Percentiles rank a stretch among this genome's conserved stretches.
These are phyloP conservation scores for Pelusios castaneus DNA, from an alignment of 2,113 vertebrate genomes.

Conservation along the genomic window DNA sequence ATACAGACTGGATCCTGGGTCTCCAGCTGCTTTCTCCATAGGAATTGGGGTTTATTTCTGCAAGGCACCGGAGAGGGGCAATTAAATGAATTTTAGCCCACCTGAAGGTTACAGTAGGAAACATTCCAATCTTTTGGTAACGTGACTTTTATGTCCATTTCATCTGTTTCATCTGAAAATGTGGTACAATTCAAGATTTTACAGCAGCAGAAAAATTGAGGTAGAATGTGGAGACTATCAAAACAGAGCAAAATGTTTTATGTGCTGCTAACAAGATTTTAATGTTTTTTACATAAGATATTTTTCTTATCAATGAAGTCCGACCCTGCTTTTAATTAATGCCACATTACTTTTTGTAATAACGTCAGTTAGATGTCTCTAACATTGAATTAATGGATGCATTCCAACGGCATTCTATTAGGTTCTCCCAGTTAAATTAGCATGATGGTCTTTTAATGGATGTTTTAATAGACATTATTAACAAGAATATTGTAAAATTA, in stretches of 20 bases:
- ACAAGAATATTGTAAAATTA: slow-evolving; percentile 73
- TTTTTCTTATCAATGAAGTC: slow-evolving; percentile 37
- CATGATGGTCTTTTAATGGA: slow-evolving; percentile 77
- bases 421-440: slow-evolving; percentile 74
- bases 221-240: neutral
- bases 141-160: neutral
- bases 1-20: too few species aligned
- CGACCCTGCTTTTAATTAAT: slow-evolving; percentile 67
- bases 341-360: slow-evolving; percentile 64
- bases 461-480: slow-evolving; percentile 76
- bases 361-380: slow-evolving; percentile 56
- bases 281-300: slow-evolving; percentile 1
- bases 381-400: slow-evolving; percentile 72
- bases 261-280: slow-evolving; percentile 7
- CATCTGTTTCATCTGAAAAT: neutral
- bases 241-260: neutral
- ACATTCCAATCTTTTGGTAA: neutral
- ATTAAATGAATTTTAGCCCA: too few species aligned
- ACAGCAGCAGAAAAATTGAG: neutral
- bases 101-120: too few species aligned
- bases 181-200: neutral
- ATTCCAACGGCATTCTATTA: slow-evolving; percentile 67
- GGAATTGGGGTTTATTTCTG: too few species aligned
- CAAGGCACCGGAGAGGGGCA: too few species aligned
- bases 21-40: too few species aligned